These are phyloP conservation scores for Arrhamphus sclerolepis DNA, from an alignment of 2,797 vertebrate genomes.

Conservation along the genomic window DNA sequence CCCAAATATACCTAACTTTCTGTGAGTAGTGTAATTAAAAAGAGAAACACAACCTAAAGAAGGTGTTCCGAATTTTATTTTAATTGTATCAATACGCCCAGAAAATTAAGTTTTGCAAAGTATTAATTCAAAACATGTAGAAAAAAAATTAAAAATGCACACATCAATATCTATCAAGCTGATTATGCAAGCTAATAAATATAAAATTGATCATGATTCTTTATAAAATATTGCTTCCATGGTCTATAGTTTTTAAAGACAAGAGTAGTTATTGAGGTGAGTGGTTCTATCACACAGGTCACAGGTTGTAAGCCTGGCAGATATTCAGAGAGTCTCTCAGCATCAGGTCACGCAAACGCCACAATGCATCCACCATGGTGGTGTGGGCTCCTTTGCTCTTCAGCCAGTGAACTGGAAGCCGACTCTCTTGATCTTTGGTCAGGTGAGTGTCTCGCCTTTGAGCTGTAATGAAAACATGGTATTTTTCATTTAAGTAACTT, in stretches of 20 bases:
- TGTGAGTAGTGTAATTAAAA: not conserved
- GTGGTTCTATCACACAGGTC: slow-evolving; percentile 83
- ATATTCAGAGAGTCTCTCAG: slow-evolving; percentile 96
- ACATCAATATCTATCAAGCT: slow-evolving; percentile 63
- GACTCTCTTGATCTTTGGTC: slow-evolving; percentile 96
- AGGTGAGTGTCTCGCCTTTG: slow-evolving; percentile 90
- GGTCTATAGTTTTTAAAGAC: slow-evolving; percentile 55
- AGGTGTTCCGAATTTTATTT: slow-evolving; percentile 66
- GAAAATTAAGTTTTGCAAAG: slow-evolving; percentile 50
- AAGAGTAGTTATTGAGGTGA: slow-evolving; percentile 63
- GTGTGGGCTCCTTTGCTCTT: slow-evolving; percentile 99
- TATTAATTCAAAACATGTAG: slow-evolving; percentile 57
- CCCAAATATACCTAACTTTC: no score
- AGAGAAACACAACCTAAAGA: not conserved
- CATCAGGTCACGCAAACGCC: slow-evolving; percentile 97
- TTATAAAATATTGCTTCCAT: slow-evolving; percentile 80
- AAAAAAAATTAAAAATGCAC: slow-evolving; percentile 59
- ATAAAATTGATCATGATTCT: slow-evolving; percentile 73
- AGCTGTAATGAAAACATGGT: slow-evolving; percentile 76
- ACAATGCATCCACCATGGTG: slow-evolving; percentile 96
- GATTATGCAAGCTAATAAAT: slow-evolving; percentile 76
- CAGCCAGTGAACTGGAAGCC: slow-evolving; percentile 95
- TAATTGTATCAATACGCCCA: slow-evolving; percentile 49
- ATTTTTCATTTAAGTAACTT: no score
- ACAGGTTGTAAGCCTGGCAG: slow-evolving; percentile 93